Percentiles rank a stretch among this genome's conserved stretches.
phyloP scores from a whole-genome alignment of 2,113 vertebrate genomes.

The Periophthalmodon schlosseri region DNA sequence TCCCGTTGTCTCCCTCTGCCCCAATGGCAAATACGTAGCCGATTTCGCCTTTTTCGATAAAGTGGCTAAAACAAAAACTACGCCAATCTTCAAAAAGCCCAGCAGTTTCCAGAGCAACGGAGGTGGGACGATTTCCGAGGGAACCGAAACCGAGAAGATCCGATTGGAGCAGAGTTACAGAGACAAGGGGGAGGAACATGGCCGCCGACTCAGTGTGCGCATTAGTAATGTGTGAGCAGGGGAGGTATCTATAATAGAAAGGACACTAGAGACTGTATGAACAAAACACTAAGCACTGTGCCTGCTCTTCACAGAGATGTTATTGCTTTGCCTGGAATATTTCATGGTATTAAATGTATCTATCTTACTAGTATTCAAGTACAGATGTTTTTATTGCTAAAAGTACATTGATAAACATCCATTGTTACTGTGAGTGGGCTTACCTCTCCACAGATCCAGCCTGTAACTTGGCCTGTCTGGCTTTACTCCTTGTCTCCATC shows the following conservation, averaged over 20 bases:
- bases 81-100: constrained; percentile 71
- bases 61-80: constrained; percentile 83
- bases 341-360: not conserved
- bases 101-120: constrained; percentile 69
- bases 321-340: not conserved
- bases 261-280: not conserved
- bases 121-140: constrained; percentile 46
- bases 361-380: no score
- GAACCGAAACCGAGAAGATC: constrained; percentile 83
- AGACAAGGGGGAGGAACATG: constrained; percentile 61
- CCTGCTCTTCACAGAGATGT: not conserved
- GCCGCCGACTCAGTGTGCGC: constrained; percentile 84
- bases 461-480: not conserved
- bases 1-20: constrained; percentile 90
- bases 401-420: no score
- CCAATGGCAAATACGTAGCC: constrained; percentile 94
- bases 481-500: not conserved
- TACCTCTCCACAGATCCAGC: not conserved
- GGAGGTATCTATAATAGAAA: not conserved
- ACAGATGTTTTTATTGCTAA: no score
- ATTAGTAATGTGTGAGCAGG: constrained; percentile 87
- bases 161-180: constrained; percentile 87
- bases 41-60: constrained; percentile 95
- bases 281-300: not conserved
- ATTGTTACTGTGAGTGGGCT: no score